Evolutionary conservation across 2,888 invertebrate species (phyloP), one percentile per base, ranked within the genome.

Genomic region (Athripsodes cinereus): DNA sequence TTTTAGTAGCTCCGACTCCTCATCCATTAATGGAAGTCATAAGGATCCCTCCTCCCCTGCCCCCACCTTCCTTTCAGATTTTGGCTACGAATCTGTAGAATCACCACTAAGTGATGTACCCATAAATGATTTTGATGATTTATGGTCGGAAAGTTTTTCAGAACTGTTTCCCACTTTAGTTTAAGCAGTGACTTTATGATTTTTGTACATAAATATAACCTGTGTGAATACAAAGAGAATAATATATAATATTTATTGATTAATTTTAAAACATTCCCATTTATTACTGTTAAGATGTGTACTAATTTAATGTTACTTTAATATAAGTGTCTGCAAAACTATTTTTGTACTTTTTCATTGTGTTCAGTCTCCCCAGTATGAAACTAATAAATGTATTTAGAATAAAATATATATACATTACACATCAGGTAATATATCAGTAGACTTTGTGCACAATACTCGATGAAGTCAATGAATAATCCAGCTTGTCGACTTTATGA

Each of bases 91-190:
- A 67, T 79, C 79, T 22, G 66, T 79, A 47, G 71, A 74, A 0
- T 79, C 79, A 31, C 79, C 79, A 0, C 69, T 78, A 59, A 79
- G 79, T 67, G 79, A 78, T 64, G 67, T 72, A 0, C 76, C 74
- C 57, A 52, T 60, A 8, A 74, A 77, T 72, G 74, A 76, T 68
- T 69, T 78, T 62, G 75, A 85, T 68, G 86, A 88, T 69, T 78
- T 85, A 67, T 89, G 88, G 87, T 85, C 87, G 68, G 85, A 84
- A 68, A 85, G 85, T 66, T 84, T 90, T 67, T 84, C 87, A 61
- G 89, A 90, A 73, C 73, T 91, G 65, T 91, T 91, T 73, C 90
- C 90, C 35, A 83, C 82, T 62, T 74, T 90, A 68, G 80, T 85
- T 55, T 89, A 78, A 76, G 57, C 6, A 22, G 22, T 50, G 11